Conservation (phyloP, 1,140 invertebrate genomes). For the Tenebrio molitor region DNA sequence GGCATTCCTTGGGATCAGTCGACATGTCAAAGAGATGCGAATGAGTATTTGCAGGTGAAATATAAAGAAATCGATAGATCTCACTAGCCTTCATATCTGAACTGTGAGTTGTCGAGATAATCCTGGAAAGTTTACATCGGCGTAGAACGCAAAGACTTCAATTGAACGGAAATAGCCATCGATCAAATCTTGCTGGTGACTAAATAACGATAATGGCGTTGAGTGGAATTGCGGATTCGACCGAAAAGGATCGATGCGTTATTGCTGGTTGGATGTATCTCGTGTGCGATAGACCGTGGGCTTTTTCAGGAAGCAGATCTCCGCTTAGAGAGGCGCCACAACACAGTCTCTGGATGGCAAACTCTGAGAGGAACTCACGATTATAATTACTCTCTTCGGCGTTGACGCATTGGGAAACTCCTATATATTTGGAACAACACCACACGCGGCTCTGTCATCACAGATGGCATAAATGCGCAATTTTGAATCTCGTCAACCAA, state of each 20-base stretch:
- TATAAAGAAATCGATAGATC: constrained; percentile 8
- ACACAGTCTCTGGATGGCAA: constrained; percentile 1
- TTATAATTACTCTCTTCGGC: constrained; percentile 23
- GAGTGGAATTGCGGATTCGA: constrained; percentile 26
- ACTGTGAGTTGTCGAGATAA: neutral
- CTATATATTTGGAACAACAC: constrained; percentile 31
- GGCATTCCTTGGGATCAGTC: constrained; percentile 1
- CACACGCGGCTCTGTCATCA: constrained; percentile 3
- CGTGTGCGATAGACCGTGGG: constrained; percentile 24
- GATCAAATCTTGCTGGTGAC: constrained; percentile 13
- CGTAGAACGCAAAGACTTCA: neutral
- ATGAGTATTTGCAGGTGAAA: constrained; percentile 3
- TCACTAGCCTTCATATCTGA: constrained; percentile 1
- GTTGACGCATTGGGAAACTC: constrained; percentile 28
- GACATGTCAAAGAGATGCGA: constrained; percentile 20
- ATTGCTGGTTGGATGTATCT: constrained; percentile 26
- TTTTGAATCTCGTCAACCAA: constrained; percentile 1
- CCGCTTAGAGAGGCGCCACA: constrained; percentile 30
- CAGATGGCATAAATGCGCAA: constrained; percentile 25
- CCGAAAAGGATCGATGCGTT: constrained; percentile 8
- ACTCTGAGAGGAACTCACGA: neutral
- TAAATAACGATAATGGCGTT: constrained; percentile 26
- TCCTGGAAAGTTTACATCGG: neutral
- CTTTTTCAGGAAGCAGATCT: constrained; percentile 28
- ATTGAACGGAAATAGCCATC: neutral